phyloP scores from a whole-genome alignment of 1,140 invertebrate species.

The Nephila pilipes region DNA sequence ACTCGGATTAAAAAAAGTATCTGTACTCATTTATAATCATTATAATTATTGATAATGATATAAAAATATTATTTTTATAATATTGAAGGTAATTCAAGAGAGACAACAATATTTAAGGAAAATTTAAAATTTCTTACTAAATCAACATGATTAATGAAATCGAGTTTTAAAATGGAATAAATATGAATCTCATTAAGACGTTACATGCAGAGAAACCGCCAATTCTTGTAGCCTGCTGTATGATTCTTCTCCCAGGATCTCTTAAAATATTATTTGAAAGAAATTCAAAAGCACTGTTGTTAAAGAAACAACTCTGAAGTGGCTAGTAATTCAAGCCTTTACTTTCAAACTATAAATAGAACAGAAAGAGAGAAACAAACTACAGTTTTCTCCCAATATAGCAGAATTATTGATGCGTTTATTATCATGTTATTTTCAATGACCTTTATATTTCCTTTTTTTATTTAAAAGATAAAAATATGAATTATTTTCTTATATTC shows the following conservation, averaged over 20 bases:
- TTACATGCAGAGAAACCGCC: neutral
- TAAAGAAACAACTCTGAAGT: neutral
- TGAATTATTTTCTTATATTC: too few species aligned
- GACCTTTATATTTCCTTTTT: neutral
- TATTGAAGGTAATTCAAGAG: too few species aligned
- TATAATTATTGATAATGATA: too few species aligned
- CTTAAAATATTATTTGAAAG: conserved; percentile 24
- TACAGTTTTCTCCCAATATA: neutral
- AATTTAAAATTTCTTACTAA: too few species aligned
- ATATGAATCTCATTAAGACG: neutral
- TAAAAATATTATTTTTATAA: too few species aligned
- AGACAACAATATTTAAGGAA: too few species aligned
- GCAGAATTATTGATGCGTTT: neutral
- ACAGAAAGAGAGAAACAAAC: neutral
- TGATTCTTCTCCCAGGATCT: neutral
- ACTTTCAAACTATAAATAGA: neutral
- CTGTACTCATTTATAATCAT: too few species aligned
- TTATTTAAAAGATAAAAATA: neutral
- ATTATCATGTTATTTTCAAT: neutral
- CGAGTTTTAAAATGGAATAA: neutral
- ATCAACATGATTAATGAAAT: too few species aligned
- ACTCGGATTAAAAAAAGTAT: too few species aligned
- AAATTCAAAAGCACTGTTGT: conserved; percentile 17
- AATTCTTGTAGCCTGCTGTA: neutral
- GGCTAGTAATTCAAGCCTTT: neutral